These are phyloP conservation scores for Dicaeum eximium DNA, from an alignment of 2,113 vertebrate genomes.

Conservation along the genomic window DNA sequence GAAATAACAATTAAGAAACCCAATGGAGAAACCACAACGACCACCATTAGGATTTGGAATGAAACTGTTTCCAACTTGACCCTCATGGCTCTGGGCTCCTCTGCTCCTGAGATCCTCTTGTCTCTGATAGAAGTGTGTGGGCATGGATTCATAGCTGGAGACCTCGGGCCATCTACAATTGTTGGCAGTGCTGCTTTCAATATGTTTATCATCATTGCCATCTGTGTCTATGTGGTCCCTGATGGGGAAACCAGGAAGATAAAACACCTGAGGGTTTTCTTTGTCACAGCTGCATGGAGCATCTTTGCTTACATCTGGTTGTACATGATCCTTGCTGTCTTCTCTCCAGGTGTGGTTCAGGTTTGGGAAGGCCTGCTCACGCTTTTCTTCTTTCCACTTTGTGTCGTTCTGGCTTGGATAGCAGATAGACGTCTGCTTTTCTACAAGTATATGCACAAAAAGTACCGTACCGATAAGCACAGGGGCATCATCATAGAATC, in stretches of 20 bases:
- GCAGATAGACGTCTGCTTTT: slow-evolving; percentile 93
- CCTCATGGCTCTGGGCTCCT: slow-evolving; percentile 96
- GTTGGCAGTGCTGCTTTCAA: slow-evolving; percentile 98
- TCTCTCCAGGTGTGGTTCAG: slow-evolving; percentile 94
- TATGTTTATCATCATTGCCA: slow-evolving; percentile 98
- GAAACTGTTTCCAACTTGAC: slow-evolving; percentile 98
- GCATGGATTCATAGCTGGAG: slow-evolving; percentile 88
- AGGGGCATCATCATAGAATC: slow-evolving; percentile 94
- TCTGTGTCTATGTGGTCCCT: slow-evolving; percentile 94
- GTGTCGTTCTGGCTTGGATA: slow-evolving; percentile 92
- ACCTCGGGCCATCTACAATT: slow-evolving; percentile 93
- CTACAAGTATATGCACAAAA: slow-evolving; percentile 98
- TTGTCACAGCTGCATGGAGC: slow-evolving; percentile 96
- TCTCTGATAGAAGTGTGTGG: slow-evolving; percentile 97
- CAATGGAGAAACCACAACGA: slow-evolving; percentile 94
- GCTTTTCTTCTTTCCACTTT: slow-evolving; percentile 94
- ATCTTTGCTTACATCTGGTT: slow-evolving; percentile 99
- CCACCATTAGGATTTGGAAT: slow-evolving; percentile 94
- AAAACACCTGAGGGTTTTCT: slow-evolving; percentile 96
- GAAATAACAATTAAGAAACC: slow-evolving; percentile 93
- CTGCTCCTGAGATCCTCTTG: slow-evolving; percentile 94
- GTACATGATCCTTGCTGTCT: slow-evolving; percentile 97
- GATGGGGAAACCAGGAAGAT: slow-evolving; percentile 95
- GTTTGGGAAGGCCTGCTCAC: slow-evolving; percentile 98
- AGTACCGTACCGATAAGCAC: slow-evolving; percentile 93